phyloP scores from a whole-genome alignment of 2,888 invertebrate genomes.

The Panopea generosa region DNA sequence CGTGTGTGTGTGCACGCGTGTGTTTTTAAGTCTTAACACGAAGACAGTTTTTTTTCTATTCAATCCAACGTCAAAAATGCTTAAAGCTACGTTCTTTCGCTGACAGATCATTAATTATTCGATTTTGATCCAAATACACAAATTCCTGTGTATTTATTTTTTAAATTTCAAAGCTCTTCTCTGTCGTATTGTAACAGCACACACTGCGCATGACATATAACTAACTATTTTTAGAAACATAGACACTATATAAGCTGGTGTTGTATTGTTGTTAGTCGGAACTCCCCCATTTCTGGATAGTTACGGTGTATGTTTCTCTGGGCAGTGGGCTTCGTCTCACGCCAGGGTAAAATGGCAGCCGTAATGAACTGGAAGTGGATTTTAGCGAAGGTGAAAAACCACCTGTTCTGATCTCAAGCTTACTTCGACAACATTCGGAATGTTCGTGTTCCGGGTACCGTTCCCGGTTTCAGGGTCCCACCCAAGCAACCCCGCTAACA shows the following conservation, averaged over 20 bases:
- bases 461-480: constrained; percentile 60
- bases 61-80: too few species aligned
- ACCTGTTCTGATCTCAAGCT: constrained; percentile 33
- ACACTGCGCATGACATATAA: too few species aligned
- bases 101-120: too few species aligned
- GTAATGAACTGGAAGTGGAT: constrained; percentile 64
- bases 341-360: constrained; percentile 23
- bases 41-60: too few species aligned
- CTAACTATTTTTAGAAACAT: neutral
- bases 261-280: neutral
- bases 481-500: constrained; percentile 60
- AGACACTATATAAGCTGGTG: constrained; percentile 15
- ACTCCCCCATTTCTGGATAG: constrained; percentile 6
- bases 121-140: too few species aligned
- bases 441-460: constrained; percentile 60
- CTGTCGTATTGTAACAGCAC: too few species aligned
- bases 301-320: neutral
- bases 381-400: constrained; percentile 51
- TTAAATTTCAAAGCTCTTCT: too few species aligned
- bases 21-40: too few species aligned
- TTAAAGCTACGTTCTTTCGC: too few species aligned
- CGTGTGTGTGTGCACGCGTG: too few species aligned
- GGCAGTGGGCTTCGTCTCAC: constrained; percentile 30
- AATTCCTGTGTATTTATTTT: too few species aligned
- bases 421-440: constrained; percentile 65